These are phyloP conservation scores for Heteromyza rotundicornis DNA, from an alignment of 2,888 invertebrate genomes.

Conservation along the genomic window DNA sequence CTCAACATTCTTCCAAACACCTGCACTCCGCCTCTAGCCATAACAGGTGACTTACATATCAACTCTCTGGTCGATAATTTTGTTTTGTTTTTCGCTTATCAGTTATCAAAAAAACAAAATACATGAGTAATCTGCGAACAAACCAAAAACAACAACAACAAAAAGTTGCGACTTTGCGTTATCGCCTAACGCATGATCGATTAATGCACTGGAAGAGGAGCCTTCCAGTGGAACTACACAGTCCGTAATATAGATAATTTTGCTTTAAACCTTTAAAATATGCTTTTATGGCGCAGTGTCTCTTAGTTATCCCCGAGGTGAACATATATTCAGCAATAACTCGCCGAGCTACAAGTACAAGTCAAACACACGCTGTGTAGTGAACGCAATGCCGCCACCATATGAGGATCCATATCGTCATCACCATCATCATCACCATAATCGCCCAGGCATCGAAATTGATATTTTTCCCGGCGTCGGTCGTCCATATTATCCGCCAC, in stretches of 20 bases:
- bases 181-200: neutral
- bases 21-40: too few relatives aligned
- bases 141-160: too few relatives aligned
- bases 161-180: too few relatives aligned
- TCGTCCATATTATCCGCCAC: slow-evolving; percentile 44
- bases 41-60: too few relatives aligned
- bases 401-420: slow-evolving; percentile 46
- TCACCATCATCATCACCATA: slow-evolving; percentile 46
- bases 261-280: neutral
- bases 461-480: slow-evolving; percentile 47
- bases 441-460: slow-evolving; percentile 52
- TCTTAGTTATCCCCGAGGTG: neutral
- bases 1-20: too few relatives aligned
- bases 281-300: neutral
- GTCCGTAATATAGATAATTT: neutral
- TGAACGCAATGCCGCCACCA: slow-evolving; percentile 11
- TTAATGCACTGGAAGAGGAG: neutral
- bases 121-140: too few relatives aligned
- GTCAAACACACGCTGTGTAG: neutral
- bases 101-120: too few relatives aligned
- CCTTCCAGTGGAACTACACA: neutral
- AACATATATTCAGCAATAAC: too few relatives aligned
- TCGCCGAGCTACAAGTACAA: too few relatives aligned
- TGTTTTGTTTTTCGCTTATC: too few relatives aligned
- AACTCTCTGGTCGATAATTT: too few relatives aligned